Evolutionary conservation across 2,888 invertebrate genomes (phyloP).

Genomic region (Eupithecia centaureata): DNA sequence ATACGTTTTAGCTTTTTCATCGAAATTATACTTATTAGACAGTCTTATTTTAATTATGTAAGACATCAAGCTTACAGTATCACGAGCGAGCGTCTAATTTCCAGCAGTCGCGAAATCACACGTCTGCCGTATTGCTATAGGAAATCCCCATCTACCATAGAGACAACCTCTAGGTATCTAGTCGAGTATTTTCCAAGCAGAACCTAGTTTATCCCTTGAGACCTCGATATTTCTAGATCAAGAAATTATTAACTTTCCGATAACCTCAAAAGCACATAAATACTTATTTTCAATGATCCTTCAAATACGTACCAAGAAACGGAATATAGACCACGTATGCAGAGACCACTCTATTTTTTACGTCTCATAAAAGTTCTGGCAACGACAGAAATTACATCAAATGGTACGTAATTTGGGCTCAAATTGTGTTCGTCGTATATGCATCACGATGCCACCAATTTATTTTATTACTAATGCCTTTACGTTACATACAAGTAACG

Average conservation of each 20-base stretch:
- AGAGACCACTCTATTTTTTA: constrained; percentile 15
- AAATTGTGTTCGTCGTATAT: constrained; percentile 32
- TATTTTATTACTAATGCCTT: constrained; percentile 54
- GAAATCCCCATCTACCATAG: no score
- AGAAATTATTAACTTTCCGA: neutral
- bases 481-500: constrained; percentile 12
- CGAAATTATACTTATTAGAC: no score
- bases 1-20: no score
- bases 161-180: no score
- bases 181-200: no score
- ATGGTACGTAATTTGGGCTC: constrained; percentile 40
- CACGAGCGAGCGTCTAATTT: no score
- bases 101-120: no score
- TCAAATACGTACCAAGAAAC: neutral
- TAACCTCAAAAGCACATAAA: neutral
- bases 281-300: neutral
- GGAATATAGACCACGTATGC: neutral
- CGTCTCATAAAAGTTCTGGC: constrained; percentile 14
- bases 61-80: no score
- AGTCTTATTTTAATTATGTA: no score
- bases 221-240: no score
- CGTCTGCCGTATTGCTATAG: no score
- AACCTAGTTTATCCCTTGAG: no score
- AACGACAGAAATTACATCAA: constrained; percentile 35
- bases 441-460: constrained; percentile 47